Base-by-base conservation (phyloP, 2,888 invertebrate genomes). In the Oxystoma pomonae region DNA sequence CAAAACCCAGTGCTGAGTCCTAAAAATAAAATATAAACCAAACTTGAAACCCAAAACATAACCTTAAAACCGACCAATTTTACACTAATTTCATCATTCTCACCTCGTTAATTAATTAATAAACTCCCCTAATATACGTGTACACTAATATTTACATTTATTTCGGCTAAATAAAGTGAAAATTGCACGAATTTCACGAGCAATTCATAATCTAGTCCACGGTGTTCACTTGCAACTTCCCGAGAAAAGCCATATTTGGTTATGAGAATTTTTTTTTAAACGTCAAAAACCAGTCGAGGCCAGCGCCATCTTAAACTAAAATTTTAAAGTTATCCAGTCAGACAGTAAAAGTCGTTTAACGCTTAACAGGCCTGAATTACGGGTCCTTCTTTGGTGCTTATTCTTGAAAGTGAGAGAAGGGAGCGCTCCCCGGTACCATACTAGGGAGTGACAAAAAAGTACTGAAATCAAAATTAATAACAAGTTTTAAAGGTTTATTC, bases 181-280 rank as follows among this genome's bases (percentile, higher is more conserved):
- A 65, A 66, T 65, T 62, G 22, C 60, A 64, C 58, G 52, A 68
- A 70, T 70, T 72, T 69, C 68, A 74, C 68, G 70, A 69, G 68
- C 72, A 73, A 70, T 72, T 73, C 75, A 74, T 74, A 35, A 75
- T 73, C 76, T 75, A 71, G 73, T 73, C 75, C 76, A 77, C 75
- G 71, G 74, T 74, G 74, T 70, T 68, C 63, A 68, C 62, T 62
- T 61, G 67, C 64, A 66, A 69, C 66, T 69, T 71, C 69, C 35
- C 66, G 66, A 71, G 77, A 78, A 80, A 79, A 75, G 75, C 80
- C 80, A 78, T 80, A 80, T 80, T 80, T 80, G 80, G 80, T 77
- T 78, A 80, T 80, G 80, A 75, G 76, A 77, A 78, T 61, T 75
- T 76, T 78, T 35, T 78, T 78, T 76, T 72, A 78, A 78, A 79